These are phyloP conservation scores for Girardia tigrina DNA, from an alignment of 2,888 invertebrate genomes.

Conservation along the genomic window DNA sequence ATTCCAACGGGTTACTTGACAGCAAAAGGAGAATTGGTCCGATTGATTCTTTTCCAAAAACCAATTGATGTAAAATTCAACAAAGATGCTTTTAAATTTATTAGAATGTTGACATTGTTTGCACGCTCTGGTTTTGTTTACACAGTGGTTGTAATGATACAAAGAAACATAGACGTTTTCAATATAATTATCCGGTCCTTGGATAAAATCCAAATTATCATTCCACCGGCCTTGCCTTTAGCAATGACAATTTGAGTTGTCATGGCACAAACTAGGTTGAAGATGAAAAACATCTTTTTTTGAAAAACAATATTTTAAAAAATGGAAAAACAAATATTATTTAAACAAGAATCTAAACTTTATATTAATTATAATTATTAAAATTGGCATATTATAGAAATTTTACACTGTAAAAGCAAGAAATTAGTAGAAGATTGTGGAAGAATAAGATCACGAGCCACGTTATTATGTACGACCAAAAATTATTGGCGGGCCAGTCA, in stretches of 20 bases:
- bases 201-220: slow-evolving; percentile 50
- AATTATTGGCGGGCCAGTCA: too few relatives aligned
- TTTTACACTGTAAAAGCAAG: too few relatives aligned
- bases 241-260: slow-evolving; percentile 50
- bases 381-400: too few relatives aligned
- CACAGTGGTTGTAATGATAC: slow-evolving; percentile 71
- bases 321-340: too few relatives aligned
- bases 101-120: slow-evolving; percentile 64
- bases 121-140: slow-evolving; percentile 70
- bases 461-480: too few relatives aligned
- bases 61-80: slow-evolving; percentile 92
- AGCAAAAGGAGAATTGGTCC: slow-evolving; percentile 72
- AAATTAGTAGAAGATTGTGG: too few relatives aligned
- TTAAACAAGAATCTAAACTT: too few relatives aligned
- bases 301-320: too few relatives aligned
- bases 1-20: slow-evolving; percentile 74
- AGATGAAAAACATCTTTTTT: slow-evolving; percentile 44
- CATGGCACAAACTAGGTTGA: slow-evolving; percentile 48
- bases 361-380: too few relatives aligned
- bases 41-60: slow-evolving; percentile 83
- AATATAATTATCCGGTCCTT: slow-evolving; percentile 45
- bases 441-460: too few relatives aligned
- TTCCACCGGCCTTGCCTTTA: slow-evolving; percentile 51
- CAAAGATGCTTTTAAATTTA: slow-evolving; percentile 65
- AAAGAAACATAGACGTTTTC: slow-evolving; percentile 37